A percentile compares a stretch with the other conserved stretches of the same genome.
These are phyloP conservation scores for Notocelia uddmanniana DNA, from an alignment of 2,888 invertebrate genomes.

Conservation along the genomic window DNA sequence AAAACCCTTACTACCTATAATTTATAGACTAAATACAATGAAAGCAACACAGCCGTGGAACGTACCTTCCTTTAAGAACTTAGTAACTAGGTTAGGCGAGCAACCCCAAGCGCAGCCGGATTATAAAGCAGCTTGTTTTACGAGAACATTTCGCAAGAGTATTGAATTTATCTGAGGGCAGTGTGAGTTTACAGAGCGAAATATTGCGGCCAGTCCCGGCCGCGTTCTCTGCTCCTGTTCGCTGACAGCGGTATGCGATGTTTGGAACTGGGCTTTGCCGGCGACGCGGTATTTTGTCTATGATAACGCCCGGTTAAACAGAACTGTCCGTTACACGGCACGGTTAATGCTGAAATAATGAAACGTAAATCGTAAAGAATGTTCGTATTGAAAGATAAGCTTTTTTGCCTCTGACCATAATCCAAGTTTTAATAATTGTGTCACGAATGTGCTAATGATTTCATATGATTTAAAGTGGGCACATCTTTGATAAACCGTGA, in stretches of 20 bases:
- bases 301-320: constrained; percentile 67
- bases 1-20: constrained; percentile 24
- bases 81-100: constrained; percentile 44
- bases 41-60: constrained; percentile 33
- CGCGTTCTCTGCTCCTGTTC: constrained; percentile 74
- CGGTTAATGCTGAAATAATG: constrained; percentile 52
- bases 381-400: constrained; percentile 48
- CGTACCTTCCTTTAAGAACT: constrained; percentile 37
- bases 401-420: constrained; percentile 55
- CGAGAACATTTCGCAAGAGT: constrained; percentile 83
- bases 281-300: constrained; percentile 68
- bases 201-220: constrained; percentile 68
- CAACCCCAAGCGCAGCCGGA: constrained; percentile 42
- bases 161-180: constrained; percentile 81
- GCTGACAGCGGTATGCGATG: constrained; percentile 79
- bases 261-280: constrained; percentile 75
- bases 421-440: constrained; percentile 57
- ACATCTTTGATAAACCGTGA: constrained; percentile 21
- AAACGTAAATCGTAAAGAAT: constrained; percentile 50
- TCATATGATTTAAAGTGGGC: constrained; percentile 46
- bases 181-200: constrained; percentile 68
- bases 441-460: constrained; percentile 47
- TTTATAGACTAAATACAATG: constrained; percentile 35
- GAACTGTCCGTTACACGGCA: constrained; percentile 58
- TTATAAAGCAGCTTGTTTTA: constrained; percentile 58